Conservation (phyloP, 2,888 invertebrate species). For the Kryphioiulus occultus region DNA sequence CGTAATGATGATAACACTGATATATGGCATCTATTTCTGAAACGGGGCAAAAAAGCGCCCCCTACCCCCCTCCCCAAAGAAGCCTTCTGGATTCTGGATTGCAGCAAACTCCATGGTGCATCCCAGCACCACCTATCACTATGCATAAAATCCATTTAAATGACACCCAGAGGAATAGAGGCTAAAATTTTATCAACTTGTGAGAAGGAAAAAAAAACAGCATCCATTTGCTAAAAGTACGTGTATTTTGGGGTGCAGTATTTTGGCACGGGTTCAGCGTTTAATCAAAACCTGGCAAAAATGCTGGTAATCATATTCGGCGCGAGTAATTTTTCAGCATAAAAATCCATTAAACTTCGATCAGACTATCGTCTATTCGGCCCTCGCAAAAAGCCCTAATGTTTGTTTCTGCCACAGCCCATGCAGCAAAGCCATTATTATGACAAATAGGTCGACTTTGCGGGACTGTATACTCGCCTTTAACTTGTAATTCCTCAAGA, state of each 20-base stretch:
- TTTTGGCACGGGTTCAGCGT: not conserved
- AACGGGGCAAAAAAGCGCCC: not conserved
- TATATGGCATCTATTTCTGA: conserved; percentile 38
- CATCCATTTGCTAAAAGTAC: not conserved
- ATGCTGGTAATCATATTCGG: conserved; percentile 38
- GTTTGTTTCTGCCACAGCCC: not conserved
- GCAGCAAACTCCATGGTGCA: too few relatives aligned
- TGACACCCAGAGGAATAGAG: conserved; percentile 24
- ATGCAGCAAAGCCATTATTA: conserved; percentile 36
- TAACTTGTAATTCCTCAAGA: conserved; percentile 39
- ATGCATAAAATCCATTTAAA: conserved; percentile 28
- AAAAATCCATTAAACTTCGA: conserved; percentile 44
- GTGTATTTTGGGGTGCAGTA: not conserved
- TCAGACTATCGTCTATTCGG: not conserved
- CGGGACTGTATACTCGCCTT: conserved; percentile 29
- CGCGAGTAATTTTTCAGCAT: conserved; percentile 43
- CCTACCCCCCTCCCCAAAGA: not conserved
- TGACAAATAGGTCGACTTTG: conserved; percentile 45
- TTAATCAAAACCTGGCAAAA: not conserved
- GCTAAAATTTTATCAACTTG: conserved; percentile 31
- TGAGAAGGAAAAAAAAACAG: not conserved
- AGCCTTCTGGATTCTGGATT: conserved; percentile 1
- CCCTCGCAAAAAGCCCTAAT: not conserved
- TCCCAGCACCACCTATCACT: not conserved
- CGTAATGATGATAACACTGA: conserved; percentile 40